Percentiles rank a stretch among this genome's conserved stretches.
phyloP scores from a whole-genome alignment of 2,888 invertebrate genomes.

The Perdita meconis region DNA sequence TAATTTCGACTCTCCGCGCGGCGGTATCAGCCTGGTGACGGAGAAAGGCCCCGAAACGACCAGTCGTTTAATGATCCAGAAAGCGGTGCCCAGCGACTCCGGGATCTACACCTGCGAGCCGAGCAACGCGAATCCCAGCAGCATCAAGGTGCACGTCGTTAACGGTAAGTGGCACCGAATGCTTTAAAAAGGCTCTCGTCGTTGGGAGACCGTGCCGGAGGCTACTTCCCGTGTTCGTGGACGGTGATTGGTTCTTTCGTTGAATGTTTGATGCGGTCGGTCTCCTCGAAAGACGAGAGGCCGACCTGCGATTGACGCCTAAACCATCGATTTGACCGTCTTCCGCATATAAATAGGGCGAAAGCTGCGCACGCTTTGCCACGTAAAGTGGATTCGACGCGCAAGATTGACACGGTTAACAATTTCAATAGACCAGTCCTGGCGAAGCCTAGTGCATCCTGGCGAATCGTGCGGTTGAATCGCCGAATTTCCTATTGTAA shows the following conservation, averaged over 20 bases:
- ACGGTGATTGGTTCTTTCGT: conserved; percentile 38
- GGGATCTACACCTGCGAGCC: conserved; percentile 85
- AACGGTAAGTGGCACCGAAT: conserved; percentile 87
- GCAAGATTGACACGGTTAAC: conserved; percentile 41
- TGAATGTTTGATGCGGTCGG: conserved; percentile 32
- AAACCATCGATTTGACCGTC: conserved; percentile 12
- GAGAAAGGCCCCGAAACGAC: conserved; percentile 85
- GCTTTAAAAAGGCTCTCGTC: background rate
- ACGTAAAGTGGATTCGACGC: conserved; percentile 19
- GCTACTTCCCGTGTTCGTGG: no score
- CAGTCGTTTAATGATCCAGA: conserved; percentile 84
- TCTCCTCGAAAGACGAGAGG: background rate
- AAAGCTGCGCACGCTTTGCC: conserved; percentile 4
- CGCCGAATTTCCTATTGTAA: background rate
- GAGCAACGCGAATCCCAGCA: conserved; percentile 89
- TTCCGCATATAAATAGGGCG: conserved; percentile 34
- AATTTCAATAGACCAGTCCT: conserved; percentile 10
- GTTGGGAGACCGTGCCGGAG: background rate
- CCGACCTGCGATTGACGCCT: background rate
- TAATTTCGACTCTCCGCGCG: conserved; percentile 84
- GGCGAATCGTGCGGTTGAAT: conserved; percentile 21
- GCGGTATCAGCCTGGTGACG: conserved; percentile 84
- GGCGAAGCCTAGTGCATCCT: conserved; percentile 5
- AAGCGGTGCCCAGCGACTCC: conserved; percentile 83
- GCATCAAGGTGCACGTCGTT: conserved; percentile 93